Conservation (phyloP, 2,797 vertebrate species). For the Manis pentadactyla region DNA sequence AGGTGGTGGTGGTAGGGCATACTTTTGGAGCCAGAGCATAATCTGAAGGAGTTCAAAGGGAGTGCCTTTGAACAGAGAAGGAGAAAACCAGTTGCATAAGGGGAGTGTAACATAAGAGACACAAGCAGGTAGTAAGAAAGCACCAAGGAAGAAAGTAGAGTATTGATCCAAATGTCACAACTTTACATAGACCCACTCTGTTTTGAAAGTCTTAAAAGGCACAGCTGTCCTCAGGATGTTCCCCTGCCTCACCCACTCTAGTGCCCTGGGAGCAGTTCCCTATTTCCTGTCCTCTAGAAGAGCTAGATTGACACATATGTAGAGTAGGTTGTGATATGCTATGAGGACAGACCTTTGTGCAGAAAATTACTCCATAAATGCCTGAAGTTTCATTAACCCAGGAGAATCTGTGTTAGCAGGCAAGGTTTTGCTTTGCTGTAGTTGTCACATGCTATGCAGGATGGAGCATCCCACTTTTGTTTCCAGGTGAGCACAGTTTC, state of each 20-base stretch:
- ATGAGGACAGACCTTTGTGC: background rate
- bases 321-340: background rate
- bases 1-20: no score
- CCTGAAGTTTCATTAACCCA: background rate
- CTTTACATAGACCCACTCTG: background rate
- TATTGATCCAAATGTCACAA: background rate
- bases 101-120: background rate
- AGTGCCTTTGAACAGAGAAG: background rate
- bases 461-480: background rate
- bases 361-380: background rate
- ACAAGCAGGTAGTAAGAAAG: background rate
- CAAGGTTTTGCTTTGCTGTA: background rate
- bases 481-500: background rate
- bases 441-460: background rate
- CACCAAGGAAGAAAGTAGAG: background rate
- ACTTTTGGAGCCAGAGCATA: background rate
- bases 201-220: background rate
- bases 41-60: background rate
- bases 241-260: background rate
- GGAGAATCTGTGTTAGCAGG: background rate
- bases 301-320: background rate
- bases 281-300: background rate
- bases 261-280: background rate
- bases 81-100: background rate
- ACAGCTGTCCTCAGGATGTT: background rate